A percentile compares a stretch with the other conserved stretches of the same genome.
These are phyloP conservation scores for Falco columbarius DNA, from an alignment of 2,797 vertebrate genomes.

Conservation along the genomic window DNA sequence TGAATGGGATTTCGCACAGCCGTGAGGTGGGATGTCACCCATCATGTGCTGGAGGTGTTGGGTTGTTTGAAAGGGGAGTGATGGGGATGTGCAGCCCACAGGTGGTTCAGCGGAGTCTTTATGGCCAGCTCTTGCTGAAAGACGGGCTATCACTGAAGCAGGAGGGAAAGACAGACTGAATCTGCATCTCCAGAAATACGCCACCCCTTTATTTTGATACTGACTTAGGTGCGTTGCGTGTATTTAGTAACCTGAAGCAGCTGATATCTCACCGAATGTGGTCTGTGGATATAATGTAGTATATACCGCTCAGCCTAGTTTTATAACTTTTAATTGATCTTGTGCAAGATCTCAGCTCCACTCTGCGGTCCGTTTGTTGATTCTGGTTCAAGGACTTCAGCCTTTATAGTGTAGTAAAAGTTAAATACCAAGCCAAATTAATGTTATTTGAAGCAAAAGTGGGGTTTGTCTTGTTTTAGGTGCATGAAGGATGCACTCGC, in stretches of 20 bases:
- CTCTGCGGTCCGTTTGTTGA: not conserved
- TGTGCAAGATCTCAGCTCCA: not conserved
- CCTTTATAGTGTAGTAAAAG: not conserved
- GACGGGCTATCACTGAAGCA: not conserved
- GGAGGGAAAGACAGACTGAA: not conserved
- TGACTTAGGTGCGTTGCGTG: not conserved
- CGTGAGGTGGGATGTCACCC: not conserved
- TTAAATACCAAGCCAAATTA: not conserved
- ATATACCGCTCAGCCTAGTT: not conserved
- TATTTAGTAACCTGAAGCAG: not conserved
- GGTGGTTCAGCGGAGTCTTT: not conserved
- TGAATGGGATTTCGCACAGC: fast-evolving
- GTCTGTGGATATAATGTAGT: not conserved
- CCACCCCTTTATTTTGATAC: not conserved
- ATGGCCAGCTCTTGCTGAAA: not conserved
- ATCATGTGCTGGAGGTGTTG: not conserved
- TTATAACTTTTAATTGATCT: not conserved
- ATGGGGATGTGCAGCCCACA: too few relatives aligned
- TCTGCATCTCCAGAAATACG: fast-evolving
- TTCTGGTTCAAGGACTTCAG: not conserved
- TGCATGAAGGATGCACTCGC: not conserved
- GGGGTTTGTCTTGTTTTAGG: not conserved
- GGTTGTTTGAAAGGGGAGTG: too few relatives aligned
- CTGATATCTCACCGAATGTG: fast-evolving
- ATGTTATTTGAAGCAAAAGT: not conserved